Percentiles rank a stretch among this genome's conserved stretches.
These are phyloP conservation scores for Heteromurus nitidus DNA, from an alignment of 2,888 invertebrate genomes.

Conservation along the genomic window DNA sequence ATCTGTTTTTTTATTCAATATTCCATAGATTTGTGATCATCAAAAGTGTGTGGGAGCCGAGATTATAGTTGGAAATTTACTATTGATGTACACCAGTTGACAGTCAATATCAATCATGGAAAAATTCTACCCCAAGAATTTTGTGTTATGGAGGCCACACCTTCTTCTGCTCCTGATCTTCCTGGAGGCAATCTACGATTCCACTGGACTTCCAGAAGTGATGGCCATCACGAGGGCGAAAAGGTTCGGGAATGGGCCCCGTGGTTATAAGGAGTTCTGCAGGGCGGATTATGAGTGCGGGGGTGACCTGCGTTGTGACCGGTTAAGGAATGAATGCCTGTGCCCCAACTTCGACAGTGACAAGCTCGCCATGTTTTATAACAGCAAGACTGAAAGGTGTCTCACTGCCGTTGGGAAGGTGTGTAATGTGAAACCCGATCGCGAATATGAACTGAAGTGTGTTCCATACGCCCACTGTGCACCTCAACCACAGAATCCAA, in stretches of 20 bases:
- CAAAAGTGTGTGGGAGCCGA: too few species aligned
- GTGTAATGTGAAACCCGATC: conserved; percentile 22
- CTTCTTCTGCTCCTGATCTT: conserved; percentile 36
- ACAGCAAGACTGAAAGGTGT: conserved; percentile 6
- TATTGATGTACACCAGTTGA: too few species aligned
- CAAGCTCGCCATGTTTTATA: conserved; percentile 12
- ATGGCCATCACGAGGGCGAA: too few species aligned
- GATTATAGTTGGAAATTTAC: too few species aligned
- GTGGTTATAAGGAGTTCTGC: neutral
- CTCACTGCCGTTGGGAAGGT: conserved; percentile 28
- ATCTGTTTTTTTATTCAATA: too few species aligned
- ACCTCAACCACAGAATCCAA: neutral
- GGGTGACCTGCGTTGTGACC: neutral
- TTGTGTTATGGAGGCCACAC: conserved; percentile 37
- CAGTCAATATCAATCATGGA: too few species aligned
- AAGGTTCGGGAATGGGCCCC: neutral
- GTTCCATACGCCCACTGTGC: conserved; percentile 32
- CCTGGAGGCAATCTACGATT: conserved; percentile 44
- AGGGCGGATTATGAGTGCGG: neutral
- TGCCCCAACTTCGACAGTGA: conserved; percentile 18
- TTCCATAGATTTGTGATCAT: too few species aligned
- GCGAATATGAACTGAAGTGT: neutral
- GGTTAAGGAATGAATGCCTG: neutral
- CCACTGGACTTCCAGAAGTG: conserved; percentile 16
- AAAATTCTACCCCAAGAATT: conserved; percentile 39